Evolutionary conservation across 2,797 vertebrate species (phyloP).

Genomic region (Tauraco hartlaubi): DNA sequence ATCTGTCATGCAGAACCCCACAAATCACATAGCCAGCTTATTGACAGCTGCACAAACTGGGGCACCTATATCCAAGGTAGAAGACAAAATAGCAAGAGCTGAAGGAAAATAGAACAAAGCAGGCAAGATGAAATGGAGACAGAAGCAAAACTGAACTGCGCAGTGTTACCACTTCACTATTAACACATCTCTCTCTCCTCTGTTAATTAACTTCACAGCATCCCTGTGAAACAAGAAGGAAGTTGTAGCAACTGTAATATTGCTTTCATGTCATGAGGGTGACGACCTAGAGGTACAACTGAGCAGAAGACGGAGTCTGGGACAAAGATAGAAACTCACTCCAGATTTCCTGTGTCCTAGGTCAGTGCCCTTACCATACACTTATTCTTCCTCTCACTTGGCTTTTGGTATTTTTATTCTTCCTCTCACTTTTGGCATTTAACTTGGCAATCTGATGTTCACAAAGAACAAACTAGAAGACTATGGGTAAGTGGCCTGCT

Average conservation of each 20-base stretch:
- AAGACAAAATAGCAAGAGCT: not conserved
- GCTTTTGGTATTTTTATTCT: not conserved
- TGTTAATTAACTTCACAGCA: conserved; percentile 43
- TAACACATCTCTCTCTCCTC: not conserved
- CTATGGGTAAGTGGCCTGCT: not conserved
- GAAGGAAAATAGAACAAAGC: not conserved
- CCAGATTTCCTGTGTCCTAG: not conserved
- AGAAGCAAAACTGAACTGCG: not conserved
- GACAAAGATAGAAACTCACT: not conserved
- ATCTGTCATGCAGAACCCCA: not conserved
- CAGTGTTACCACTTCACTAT: not conserved
- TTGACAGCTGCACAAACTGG: not conserved
- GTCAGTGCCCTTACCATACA: not conserved
- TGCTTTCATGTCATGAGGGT: not conserved
- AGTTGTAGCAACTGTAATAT: not conserved
- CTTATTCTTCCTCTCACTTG: not conserved
- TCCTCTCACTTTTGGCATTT: not conserved
- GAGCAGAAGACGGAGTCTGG: not conserved
- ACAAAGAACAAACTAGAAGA: not conserved
- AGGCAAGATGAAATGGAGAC: not conserved
- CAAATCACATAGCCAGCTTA: not conserved
- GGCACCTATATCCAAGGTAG: not conserved
- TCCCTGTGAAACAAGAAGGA: not conserved
- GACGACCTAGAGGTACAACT: not conserved
- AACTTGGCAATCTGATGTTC: not conserved